Conservation (phyloP, 2,888 invertebrate genomes). For the Flexamia atlantica region DNA sequence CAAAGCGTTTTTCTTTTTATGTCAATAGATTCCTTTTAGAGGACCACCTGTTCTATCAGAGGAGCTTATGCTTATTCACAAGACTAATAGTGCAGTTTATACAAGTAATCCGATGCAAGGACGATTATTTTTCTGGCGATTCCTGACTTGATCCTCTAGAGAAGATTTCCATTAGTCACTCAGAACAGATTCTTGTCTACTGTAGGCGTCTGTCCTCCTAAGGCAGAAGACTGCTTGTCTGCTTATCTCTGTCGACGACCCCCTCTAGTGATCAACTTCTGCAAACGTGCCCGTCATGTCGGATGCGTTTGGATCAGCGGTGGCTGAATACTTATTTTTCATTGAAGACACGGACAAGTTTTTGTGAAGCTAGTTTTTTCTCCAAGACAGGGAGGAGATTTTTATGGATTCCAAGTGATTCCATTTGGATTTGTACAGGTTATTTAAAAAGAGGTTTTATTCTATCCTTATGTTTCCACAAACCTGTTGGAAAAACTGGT, state of each 20-base stretch:
- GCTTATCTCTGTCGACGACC: neutral
- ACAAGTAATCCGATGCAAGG: neutral
- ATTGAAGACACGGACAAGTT: no score
- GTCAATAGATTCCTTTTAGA: neutral
- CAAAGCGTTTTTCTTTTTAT: no score
- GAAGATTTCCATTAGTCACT: constrained; percentile 43
- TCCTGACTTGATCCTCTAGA: neutral
- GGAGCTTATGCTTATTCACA: constrained; percentile 8
- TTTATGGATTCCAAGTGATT: no score
- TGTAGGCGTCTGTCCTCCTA: constrained; percentile 2
- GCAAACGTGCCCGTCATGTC: constrained; percentile 3
- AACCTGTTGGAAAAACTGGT: no score
- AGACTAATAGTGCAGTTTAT: neutral
- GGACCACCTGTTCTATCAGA: neutral
- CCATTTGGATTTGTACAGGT: no score
- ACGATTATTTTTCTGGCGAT: constrained; percentile 11
- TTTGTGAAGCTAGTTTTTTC: no score
- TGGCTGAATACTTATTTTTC: no score
- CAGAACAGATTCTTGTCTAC: neutral
- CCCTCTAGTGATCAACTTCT: neutral
- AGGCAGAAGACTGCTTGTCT: neutral
- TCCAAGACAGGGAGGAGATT: no score
- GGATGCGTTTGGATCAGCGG: neutral
- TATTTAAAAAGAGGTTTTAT: no score
- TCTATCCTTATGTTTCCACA: no score